Base-by-base conservation (phyloP, 2,113 vertebrate genomes). In the Psittacus erithacus region DNA sequence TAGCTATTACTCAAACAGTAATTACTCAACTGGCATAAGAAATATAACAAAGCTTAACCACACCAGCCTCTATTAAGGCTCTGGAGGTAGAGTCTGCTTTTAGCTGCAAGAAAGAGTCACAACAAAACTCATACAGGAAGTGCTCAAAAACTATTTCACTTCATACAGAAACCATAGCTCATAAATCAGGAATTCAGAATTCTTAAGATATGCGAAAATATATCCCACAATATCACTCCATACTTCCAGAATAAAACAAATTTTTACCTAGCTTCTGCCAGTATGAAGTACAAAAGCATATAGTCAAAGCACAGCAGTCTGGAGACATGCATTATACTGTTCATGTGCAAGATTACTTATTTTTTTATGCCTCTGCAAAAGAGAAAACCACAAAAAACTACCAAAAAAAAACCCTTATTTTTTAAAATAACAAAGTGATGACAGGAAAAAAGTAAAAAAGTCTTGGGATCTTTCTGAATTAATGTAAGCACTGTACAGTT, bases 301-400 rank as follows among this genome's bases (percentile, higher is more conserved):
- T 0, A 68, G 22, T 25, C 28, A 71, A 25, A 84, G 76, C 55
- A 68, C 43, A 46, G 70, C 28, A 74, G 28, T 31, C 74, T 38
- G 53, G 33, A 28, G 39, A 44, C 0, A 0, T 9, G 64, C 14
- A 5, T 8, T 53, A 60, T 17, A n/a, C 8, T 8, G 1, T 44
- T 69, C 53, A 49, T 20, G 18, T 27, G 53, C 16, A 76, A 7
- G 20, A 33, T 59, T 20, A 47, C 8, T 43, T 55, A 6, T 17
- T 31, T 74, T 49, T 79, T 73, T 22, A 47, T 33, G 31, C 8
- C n/a, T 16, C 11, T 57, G 14, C 46, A 68, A 76, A 33, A 52
- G 8, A 57, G 13, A 52, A 79, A 49, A 24, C 24, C 25, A 27
- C 47, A 79, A 85, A 82, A 84, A 46, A 22, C 9, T 62, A 69